These are phyloP conservation scores for Apostichopus leukothele DNA, from an alignment of 53 echinoderm and acorn worm genomes.

Conservation along the genomic window DNA sequence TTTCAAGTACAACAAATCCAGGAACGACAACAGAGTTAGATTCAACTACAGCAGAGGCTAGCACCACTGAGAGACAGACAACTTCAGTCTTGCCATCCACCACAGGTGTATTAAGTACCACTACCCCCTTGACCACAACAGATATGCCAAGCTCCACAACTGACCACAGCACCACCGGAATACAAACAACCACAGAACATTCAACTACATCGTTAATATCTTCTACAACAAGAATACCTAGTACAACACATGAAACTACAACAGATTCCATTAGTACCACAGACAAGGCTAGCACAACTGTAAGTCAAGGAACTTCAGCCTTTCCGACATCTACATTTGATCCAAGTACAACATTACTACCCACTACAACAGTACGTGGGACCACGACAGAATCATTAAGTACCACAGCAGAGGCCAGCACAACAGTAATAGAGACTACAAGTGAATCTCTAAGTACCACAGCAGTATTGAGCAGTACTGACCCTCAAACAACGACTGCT, in stretches of 20 bases:
- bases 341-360: not conserved
- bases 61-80: not conserved
- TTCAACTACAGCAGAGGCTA: not conserved
- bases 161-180: not conserved
- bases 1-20: not conserved
- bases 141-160: conserved; percentile 3
- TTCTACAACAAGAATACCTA: not conserved
- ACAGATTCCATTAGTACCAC: conserved; percentile 2
- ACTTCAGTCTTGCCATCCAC: not conserved
- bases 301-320: not conserved
- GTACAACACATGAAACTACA: conserved; percentile 10
- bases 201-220: not conserved
- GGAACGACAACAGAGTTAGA: not conserved
- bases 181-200: not conserved
- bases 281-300: not conserved
- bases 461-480: not conserved
- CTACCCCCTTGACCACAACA: not conserved
- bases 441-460: conserved; percentile 10
- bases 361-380: conserved; percentile 10
- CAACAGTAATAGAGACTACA: not conserved
- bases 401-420: not conserved
- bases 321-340: not conserved
- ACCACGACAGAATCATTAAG: not conserved
- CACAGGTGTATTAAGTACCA: not conserved
- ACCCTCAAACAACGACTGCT: not conserved